Conservation (phyloP, 2,888 invertebrate species). For the Pachycephus smyrnensis region DNA sequence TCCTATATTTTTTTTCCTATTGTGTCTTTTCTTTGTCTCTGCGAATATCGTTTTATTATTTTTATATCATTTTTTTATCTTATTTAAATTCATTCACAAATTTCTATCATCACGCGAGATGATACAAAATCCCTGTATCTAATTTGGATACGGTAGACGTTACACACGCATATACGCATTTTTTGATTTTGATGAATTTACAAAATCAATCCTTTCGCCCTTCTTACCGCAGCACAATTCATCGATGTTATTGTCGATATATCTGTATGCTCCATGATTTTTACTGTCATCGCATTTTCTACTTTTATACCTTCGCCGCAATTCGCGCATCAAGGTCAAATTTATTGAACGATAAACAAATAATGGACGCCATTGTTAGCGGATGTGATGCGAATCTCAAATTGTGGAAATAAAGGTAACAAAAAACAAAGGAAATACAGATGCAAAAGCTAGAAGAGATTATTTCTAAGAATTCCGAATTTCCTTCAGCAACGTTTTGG, state of each 20-base stretch:
- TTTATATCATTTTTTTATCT: no score
- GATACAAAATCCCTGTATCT: background rate
- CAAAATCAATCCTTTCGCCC: background rate
- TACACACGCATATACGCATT: background rate
- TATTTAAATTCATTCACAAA: background rate
- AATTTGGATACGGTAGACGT: background rate
- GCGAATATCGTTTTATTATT: no score
- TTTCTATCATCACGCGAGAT: background rate
- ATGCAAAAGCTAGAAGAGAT: background rate
- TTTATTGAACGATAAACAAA: background rate
- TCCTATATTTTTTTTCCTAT: background rate
- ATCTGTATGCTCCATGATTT: background rate
- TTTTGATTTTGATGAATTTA: background rate
- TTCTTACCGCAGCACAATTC: background rate
- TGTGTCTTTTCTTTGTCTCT: background rate
- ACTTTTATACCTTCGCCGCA: slow-evolving; percentile 47
- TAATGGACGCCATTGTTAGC: background rate
- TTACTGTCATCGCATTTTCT: slow-evolving; percentile 53
- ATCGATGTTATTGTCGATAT: background rate
- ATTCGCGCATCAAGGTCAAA: slow-evolving; percentile 9
- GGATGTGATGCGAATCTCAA: background rate
- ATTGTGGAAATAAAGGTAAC: background rate
- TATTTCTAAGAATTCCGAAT: background rate
- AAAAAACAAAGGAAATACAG: background rate
- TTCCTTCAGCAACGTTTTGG: background rate